Base-by-base conservation (phyloP, 2,797 vertebrate species). In the Psittacula echo region DNA sequence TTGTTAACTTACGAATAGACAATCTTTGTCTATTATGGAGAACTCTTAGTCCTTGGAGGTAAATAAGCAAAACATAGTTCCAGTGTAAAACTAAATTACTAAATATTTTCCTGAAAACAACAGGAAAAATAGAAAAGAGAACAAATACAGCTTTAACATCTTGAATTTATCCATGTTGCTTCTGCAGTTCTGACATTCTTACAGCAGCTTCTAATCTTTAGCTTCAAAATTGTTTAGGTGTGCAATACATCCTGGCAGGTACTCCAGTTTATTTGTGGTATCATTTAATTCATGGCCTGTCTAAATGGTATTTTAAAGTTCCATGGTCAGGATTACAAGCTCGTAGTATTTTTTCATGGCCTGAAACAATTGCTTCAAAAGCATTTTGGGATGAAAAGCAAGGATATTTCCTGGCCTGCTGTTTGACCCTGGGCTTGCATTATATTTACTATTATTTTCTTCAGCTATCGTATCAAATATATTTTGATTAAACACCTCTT, bases 401-500 rank as follows among this genome's bases (percentile, higher is more conserved):
- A 71, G 29, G 13, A 10, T 60, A 4, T 60, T 73, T 89, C 71
- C 65, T 85, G 34, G 20, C 37, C 37, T 1, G 2, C 60, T 8
- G 23, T 54, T 92, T 85, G 30, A 71, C 51, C 42, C 42, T 60
- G 10, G 62, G 21, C 16, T 80, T 87, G 15, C 9, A 12, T 64
- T 66, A n/a, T 72, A 39, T 65, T 90, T 30, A 21, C 19, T 64
- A 10, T 71, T 44, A 34, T 39, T 80, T 76, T 87, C 8, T 13
- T 61, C 10, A 65, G n/a, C 54, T 77, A 67, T 68, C 65, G 12
- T 45, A 70, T 67, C 7, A 72, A 89, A 70, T 68, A 39, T 42
- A 50, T 83, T 95, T 91, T 87, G 61, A 74, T 88, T 72, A 93
- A 86, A 51, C 13, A 61, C 17, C 30, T 91, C 60, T 67, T 95